phyloP scores from a whole-genome alignment of 2,888 invertebrate species.

The Cacoxenus indagator region DNA sequence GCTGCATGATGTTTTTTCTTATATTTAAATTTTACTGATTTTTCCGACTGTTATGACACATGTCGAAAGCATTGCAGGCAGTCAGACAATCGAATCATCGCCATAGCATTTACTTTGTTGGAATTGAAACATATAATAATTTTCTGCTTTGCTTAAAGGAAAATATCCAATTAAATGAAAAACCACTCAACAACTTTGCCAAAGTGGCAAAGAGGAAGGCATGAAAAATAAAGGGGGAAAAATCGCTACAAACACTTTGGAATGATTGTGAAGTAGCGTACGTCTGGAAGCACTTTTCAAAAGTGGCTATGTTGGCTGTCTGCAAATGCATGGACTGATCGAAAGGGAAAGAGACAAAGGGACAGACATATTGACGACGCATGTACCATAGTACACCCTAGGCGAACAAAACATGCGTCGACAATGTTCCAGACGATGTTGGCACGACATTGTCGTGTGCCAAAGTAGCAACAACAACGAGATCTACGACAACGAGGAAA shows the following conservation, averaged over 20 bases:
- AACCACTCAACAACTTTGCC: constrained; percentile 6
- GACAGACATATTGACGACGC: background rate
- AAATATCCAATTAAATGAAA: constrained; percentile 9
- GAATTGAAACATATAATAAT: background rate
- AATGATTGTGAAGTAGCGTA: background rate
- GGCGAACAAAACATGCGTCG: background rate
- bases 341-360: background rate
- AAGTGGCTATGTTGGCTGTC: background rate
- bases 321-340: background rate
- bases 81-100: background rate
- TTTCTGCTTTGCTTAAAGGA: background rate
- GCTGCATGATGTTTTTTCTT: background rate
- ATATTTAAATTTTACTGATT: background rate
- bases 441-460: constrained; percentile 15
- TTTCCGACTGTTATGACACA: background rate
- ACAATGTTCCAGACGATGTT: background rate
- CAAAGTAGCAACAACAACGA: background rate
- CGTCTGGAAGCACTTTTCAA: constrained; percentile 1
- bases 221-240: background rate
- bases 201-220: background rate
- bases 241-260: background rate
- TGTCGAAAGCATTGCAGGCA: background rate
- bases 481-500: background rate
- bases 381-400: background rate
- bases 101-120: background rate